phyloP scores from a whole-genome alignment of 2,797 vertebrate genomes.

The Peromyscus melanophrys region DNA sequence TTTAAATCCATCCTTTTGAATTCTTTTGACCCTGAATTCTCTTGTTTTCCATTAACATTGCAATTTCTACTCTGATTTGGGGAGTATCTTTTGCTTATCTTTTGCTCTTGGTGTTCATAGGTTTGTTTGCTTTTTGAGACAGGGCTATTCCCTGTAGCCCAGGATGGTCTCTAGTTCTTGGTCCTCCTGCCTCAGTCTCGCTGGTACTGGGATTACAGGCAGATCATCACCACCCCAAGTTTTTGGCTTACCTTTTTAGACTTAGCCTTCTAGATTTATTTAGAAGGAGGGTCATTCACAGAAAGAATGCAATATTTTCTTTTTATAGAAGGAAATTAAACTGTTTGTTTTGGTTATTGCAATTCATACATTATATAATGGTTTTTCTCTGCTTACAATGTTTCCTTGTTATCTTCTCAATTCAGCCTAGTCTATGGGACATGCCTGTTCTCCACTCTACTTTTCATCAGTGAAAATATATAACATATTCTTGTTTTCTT shows the following conservation, averaged over 20 bases:
- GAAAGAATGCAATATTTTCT: neutral
- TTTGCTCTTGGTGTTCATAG: neutral
- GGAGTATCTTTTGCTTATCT: neutral
- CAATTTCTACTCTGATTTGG: constrained; percentile 2
- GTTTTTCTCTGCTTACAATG: neutral
- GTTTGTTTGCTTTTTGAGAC: neutral
- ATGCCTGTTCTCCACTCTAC: neutral
- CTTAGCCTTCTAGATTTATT: neutral
- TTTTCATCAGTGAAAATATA: constrained; percentile 27
- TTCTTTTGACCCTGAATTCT: constrained; percentile 33
- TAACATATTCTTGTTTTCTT: constrained; percentile 7
- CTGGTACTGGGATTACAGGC: neutral
- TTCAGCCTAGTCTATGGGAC: neutral
- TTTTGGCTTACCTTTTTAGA: neutral
- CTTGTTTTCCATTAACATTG: neutral
- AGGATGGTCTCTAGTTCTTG: neutral
- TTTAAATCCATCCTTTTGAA: constrained; percentile 41
- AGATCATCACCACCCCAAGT: neutral
- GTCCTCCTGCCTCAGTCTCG: neutral
- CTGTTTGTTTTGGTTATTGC: neutral
- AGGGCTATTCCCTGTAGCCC: neutral
- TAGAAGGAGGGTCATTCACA: constrained; percentile 19
- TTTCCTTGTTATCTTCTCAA: constrained; percentile 32
- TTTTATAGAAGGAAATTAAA: constrained; percentile 6
- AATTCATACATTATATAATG: constrained; percentile 31